Conservation (phyloP, 1,140 invertebrate genomes). For the Cydia fagiglandana region DNA sequence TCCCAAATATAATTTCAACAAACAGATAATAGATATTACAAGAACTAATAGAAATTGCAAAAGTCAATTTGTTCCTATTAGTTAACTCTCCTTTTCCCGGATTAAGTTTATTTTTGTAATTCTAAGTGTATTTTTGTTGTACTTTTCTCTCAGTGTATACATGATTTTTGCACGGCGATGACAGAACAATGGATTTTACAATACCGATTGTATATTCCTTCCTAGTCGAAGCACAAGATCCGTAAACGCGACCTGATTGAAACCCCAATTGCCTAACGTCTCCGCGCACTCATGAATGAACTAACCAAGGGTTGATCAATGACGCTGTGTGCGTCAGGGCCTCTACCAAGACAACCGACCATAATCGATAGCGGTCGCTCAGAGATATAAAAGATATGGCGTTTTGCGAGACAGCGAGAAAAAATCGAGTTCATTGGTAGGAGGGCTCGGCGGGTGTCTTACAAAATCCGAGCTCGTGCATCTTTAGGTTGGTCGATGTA, state of each 20-base stretch:
- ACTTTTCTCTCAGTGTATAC: too few relatives aligned
- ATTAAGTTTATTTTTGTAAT: too few relatives aligned
- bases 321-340: constrained; percentile 59
- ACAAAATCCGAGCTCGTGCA: constrained; percentile 72
- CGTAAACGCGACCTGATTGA: constrained; percentile 62
- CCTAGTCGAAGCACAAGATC: constrained; percentile 51
- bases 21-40: too few relatives aligned
- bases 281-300: constrained; percentile 64
- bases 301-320: constrained; percentile 69
- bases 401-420: not conserved
- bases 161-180: not conserved
- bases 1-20: too few relatives aligned
- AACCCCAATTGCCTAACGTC: constrained; percentile 66
- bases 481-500: constrained; percentile 74
- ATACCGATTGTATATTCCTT: constrained; percentile 21
- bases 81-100: too few relatives aligned
- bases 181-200: constrained; percentile 7
- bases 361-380: constrained; percentile 30
- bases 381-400: constrained; percentile 17
- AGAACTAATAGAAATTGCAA: too few relatives aligned
- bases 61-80: too few relatives aligned
- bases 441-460: constrained; percentile 64
- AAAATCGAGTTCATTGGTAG: constrained; percentile 53
- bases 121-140: too few relatives aligned
- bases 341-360: constrained; percentile 50